Evolutionary conservation across 2,113 vertebrate genomes (phyloP), one percentile per base, ranked within the genome.

Genomic region (Channa maculata): DNA sequence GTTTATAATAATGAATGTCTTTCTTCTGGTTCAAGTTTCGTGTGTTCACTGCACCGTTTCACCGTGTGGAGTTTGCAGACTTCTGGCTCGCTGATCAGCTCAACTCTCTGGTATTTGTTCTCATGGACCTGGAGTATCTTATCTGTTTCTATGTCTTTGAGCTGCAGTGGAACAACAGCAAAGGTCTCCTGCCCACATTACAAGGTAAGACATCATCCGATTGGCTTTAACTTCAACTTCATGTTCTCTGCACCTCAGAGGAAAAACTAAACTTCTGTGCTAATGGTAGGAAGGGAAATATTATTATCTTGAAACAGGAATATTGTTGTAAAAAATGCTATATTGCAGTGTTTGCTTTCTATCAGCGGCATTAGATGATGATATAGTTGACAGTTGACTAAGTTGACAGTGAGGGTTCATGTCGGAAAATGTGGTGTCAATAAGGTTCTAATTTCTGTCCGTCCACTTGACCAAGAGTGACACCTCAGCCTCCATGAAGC

Each of bases 31-130:
- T 67, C 11, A 91, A 99, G 98, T 99, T 99, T 74, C 97, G 98
- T 13, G 97, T 99, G 51, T 97, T 96, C 93, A 99, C 98, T 0
- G 97, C 98, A 63, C 98, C 98, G 8, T 99, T 99, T 92, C 97
- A 99, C 92, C 97, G 98, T 8, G 98, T 99, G 84, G 97, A 97
- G 90, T 99, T 99, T 3, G 97, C 97, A 83, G 98, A 99, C 94
- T 99, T 99, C 95, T 99, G 98, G 98, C 92, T 99, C 92, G 98
- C 98, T 4, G 98, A 99, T 93, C 98, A 99, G 88, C 96, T 99
- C 80, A 99, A 99, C 93, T 99, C 97, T 79, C 94, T 99, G 92
- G 96, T 96, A 3, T 82, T 98, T 70, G 96, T 98, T 79, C 94
- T 99, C 75, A 97, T 97, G 96, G 98, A 99, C 90, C 92, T 99